A percentile compares a stretch with the other conserved stretches of the same genome.
phyloP scores from a whole-genome alignment of 2,797 vertebrate genomes.

The Brachymystax lenok region DNA sequence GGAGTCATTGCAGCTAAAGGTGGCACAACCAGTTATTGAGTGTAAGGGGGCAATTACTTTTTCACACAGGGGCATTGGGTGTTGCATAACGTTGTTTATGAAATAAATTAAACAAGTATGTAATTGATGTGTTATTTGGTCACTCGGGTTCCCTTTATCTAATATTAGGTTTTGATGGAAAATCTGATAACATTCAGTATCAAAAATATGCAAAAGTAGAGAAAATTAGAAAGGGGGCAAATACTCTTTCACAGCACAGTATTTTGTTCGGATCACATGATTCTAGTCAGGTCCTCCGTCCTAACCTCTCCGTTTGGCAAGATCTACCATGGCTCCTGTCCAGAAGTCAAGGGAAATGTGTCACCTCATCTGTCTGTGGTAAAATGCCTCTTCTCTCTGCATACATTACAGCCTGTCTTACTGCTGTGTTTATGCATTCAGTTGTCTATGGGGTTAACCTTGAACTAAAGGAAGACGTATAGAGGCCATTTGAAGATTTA shows the following conservation, averaged over 20 bases:
- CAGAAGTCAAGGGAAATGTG: neutral
- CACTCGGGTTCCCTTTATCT: no score
- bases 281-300: neutral
- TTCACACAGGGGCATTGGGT: no score
- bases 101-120: no score
- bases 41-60: no score
- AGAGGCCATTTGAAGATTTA: conserved; percentile 16
- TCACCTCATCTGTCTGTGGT: neutral
- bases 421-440: neutral
- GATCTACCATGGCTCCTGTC: conserved; percentile 4
- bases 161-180: no score
- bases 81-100: no score
- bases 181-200: no score
- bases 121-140: no score
- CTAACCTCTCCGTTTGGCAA: neutral
- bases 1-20: no score
- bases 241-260: neutral
- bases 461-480: conserved; percentile 15
- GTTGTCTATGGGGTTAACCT: conserved; percentile 6
- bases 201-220: neutral
- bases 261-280: neutral
- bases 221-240: no score
- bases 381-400: conserved; percentile 1
- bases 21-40: no score
- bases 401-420: neutral